Evolutionary conservation across 2,797 vertebrate species (phyloP), one percentile per base, ranked within the genome.

Genomic region (Gallinago nigripennis): DNA sequence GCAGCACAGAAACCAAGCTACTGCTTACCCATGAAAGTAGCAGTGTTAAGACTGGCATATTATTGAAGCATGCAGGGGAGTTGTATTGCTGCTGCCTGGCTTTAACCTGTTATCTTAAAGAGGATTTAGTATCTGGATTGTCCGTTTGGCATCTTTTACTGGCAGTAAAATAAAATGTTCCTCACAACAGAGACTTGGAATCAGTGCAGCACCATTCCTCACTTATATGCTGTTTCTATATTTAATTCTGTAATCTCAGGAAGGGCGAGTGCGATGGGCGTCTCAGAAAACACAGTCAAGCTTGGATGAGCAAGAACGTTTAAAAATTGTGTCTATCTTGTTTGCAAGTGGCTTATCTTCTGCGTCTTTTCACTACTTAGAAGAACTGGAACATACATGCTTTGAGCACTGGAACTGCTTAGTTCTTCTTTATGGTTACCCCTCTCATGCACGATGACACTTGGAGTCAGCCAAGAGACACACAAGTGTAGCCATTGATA

Each of bases 381-480:
- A 56, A 85, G 64, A 94, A 53, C 35, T 45, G 43, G 50, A 61
- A 27, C 7, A 3, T 17, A 43, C 13, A 50, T 88, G 60, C 81
- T 80, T 41, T 25, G 61, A 61, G 70, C 65, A 18, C 66, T 66
- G 41, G 30, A 65, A 72, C 57, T 13, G 30, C 56, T 92, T 68
- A 76, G 45, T 63, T 92, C n/a, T 80, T 41, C 76, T 86, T 90
- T 58, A 54, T 43, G 21, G 53, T 91, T 91, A 88, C 82, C 85
- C 63, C 75, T 90, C 31, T 86, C 45, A n/a, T 63, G 30, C 9
- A 14, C 4, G 80, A 77, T 88, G 85, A 83, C 75, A 54, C 83
- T 81, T 82, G 41, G 86, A 82, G 63, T 82, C 31, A 66, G 73
- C 73, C 78, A 92, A 93, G 85, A 92, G 81, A 66, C 71, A 81